Conservation (phyloP, 2,888 invertebrate species). For the Mesochorus sp. region DNA sequence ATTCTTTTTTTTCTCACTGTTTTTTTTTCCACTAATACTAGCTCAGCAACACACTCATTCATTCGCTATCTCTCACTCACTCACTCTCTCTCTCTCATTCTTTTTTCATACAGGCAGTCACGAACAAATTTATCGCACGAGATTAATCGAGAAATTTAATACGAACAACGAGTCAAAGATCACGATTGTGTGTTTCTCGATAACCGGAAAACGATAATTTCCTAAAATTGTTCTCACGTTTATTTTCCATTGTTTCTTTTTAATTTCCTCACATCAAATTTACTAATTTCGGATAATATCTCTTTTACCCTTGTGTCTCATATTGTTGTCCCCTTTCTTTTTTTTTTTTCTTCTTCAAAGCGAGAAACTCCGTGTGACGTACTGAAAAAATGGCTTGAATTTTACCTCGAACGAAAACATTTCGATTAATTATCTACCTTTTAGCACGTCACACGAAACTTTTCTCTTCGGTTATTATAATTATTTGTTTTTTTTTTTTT, state of each 20-base stretch:
- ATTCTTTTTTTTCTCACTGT: constrained; percentile 2
- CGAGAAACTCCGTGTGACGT: too few species aligned
- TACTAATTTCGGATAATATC: constrained; percentile 8
- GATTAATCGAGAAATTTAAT: constrained; percentile 42
- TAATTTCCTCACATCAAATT: constrained; percentile 8
- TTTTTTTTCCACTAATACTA: constrained; percentile 1
- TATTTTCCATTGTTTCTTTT: background rate
- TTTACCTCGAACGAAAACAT: too few species aligned
- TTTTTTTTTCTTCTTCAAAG: constrained; percentile 3
- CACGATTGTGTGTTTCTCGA: constrained; percentile 39
- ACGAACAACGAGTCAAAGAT: constrained; percentile 33
- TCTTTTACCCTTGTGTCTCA: constrained; percentile 7
- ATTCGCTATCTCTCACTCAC: background rate
- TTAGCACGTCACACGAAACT: too few species aligned
- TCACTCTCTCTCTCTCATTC: background rate
- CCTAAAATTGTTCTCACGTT: background rate
- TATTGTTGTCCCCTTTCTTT: background rate
- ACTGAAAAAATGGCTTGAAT: background rate
- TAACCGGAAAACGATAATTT: background rate
- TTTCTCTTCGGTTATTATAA: too few species aligned
- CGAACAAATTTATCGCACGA: constrained; percentile 22
- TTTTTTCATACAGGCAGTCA: background rate
- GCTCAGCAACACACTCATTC: background rate
- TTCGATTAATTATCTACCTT: too few species aligned
- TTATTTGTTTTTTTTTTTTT: background rate